Evolutionary conservation across 2,888 invertebrate species (phyloP).

Genomic region (Chalcosyrphus nemorum): DNA sequence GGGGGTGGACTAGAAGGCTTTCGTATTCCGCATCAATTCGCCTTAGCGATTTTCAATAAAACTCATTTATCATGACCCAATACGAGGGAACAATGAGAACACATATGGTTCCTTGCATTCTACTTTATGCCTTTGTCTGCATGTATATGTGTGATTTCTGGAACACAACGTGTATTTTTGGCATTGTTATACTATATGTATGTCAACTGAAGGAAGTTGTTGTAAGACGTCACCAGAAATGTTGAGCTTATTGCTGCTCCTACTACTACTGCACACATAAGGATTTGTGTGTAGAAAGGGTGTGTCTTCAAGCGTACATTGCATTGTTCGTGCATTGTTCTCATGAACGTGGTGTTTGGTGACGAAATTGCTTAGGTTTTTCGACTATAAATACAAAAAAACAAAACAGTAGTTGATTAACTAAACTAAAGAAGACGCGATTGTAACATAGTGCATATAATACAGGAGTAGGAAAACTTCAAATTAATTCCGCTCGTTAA

Average conservation of each 20-base stretch:
- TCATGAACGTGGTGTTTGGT: slow-evolving; percentile 7
- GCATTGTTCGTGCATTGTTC: slow-evolving; percentile 31
- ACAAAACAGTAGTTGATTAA: background rate
- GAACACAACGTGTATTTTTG: slow-evolving; percentile 14
- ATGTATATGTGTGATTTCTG: background rate
- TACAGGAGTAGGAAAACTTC: background rate
- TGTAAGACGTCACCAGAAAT: slow-evolving; percentile 51
- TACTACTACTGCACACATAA: background rate
- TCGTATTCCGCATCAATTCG: slow-evolving; percentile 72
- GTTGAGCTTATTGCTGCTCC: slow-evolving; percentile 23
- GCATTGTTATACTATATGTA: slow-evolving; percentile 28
- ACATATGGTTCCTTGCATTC: slow-evolving; percentile 61
- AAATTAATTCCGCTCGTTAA: background rate
- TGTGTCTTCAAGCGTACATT: slow-evolving; percentile 6
- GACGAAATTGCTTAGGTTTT: slow-evolving; percentile 17
- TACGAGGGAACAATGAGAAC: slow-evolving; percentile 69
- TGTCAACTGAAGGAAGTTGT: slow-evolving; percentile 37
- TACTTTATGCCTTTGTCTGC: background rate
- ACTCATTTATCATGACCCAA: slow-evolving; percentile 74
- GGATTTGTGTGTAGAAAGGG: background rate
- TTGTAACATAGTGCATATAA: background rate
- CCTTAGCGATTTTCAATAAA: slow-evolving; percentile 74
- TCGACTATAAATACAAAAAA: background rate
- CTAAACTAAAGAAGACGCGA: background rate
- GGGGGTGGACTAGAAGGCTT: too few relatives aligned